Evolutionary conservation across 2,113 vertebrate genomes (phyloP).

Genomic region (Cyprinodon variegatus): DNA sequence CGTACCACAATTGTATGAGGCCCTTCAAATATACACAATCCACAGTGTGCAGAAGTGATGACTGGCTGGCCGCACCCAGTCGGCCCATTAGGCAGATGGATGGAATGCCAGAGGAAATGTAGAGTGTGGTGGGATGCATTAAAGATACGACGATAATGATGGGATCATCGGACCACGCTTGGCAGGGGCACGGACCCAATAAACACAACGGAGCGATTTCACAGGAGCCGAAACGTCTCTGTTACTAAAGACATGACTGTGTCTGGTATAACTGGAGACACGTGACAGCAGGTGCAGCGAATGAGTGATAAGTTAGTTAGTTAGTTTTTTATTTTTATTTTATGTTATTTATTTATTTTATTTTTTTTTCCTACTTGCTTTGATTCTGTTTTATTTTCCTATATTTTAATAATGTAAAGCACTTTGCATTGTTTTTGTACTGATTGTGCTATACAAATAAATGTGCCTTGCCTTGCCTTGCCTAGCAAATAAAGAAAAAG

Average conservation of each 20-base stretch:
- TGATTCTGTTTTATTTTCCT: no score
- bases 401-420: no score
- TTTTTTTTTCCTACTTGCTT: no score
- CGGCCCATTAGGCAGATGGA: slow-evolving; percentile 75
- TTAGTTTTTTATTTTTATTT: no score
- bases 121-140: slow-evolving; percentile 72
- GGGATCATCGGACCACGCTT: slow-evolving; percentile 36
- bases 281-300: slow-evolving; percentile 1
- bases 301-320: not conserved
- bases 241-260: not conserved
- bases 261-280: not conserved
- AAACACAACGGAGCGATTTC: slow-evolving; percentile 27
- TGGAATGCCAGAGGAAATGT: slow-evolving; percentile 62
- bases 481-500: no score
- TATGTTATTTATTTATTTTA: no score
- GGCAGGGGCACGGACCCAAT: slow-evolving; percentile 26
- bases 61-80: slow-evolving; percentile 59
- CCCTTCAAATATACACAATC: slow-evolving; percentile 18
- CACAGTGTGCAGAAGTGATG: slow-evolving; percentile 45
- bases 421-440: no score
- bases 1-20: not conserved
- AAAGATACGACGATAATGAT: slow-evolving; percentile 70
- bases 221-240: slow-evolving; percentile 44
- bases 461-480: no score
- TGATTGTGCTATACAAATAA: no score